Evolutionary conservation across 2,888 invertebrate genomes (phyloP).

Genomic region (Conops quadrifasciatus): DNA sequence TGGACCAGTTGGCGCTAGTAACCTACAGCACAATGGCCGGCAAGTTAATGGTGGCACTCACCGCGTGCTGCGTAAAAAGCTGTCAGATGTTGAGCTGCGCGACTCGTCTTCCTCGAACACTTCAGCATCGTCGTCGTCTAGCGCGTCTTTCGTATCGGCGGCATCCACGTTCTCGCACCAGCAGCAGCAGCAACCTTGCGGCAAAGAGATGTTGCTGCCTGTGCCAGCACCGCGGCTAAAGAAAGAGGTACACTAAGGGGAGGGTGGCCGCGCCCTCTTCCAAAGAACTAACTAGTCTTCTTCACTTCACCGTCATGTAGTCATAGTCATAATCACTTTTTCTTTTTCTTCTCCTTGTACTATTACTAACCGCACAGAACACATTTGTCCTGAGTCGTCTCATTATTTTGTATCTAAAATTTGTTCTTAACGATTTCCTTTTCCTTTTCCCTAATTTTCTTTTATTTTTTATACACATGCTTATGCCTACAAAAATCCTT

Average conservation of each 20-base stretch:
- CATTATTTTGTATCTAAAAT: background rate
- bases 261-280: background rate
- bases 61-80: constrained; percentile 29
- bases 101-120: constrained; percentile 51
- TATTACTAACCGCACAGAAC: background rate
- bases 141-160: constrained; percentile 57
- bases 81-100: constrained; percentile 47
- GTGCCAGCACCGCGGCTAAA: constrained; percentile 61
- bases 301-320: constrained; percentile 2
- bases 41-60: constrained; percentile 38
- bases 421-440: constrained; percentile 1
- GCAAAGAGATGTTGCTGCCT: constrained; percentile 48
- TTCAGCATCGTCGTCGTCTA: constrained; percentile 47
- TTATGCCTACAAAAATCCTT: background rate
- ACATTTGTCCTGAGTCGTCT: constrained; percentile 12
- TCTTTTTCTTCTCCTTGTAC: constrained; percentile 24
- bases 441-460: constrained; percentile 1
- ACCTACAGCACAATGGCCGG: constrained; percentile 59
- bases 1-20: constrained; percentile 49
- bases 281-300: background rate
- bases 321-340: constrained; percentile 27
- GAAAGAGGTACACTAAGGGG: constrained; percentile 59
- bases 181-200: constrained; percentile 42
- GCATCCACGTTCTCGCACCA: constrained; percentile 53
- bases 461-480: background rate